Base-by-base conservation (phyloP, 1,140 invertebrate genomes). In the Camponotus vicinus region DNA sequence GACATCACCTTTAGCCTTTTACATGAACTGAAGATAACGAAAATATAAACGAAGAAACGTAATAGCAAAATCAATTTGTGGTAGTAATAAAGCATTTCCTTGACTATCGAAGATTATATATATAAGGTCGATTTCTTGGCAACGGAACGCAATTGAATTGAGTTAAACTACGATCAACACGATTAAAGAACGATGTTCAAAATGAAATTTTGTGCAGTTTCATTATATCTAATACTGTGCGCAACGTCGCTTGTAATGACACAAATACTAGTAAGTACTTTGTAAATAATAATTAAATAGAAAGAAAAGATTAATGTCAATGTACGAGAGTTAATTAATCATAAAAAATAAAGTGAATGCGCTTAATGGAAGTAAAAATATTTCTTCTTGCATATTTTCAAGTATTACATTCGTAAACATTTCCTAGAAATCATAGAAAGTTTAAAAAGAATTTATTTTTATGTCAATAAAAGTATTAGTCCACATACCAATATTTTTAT, bases 111-210 rank as follows among this genome's bases (percentile, higher is more conserved):
- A 59, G 40, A 45, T 75, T 83, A 63, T 83, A 1, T 71, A 84
- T 89, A 85, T 86, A 88, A 89, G n/a, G 66, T 78, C 15, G n/a
- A 83, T 77, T 80, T 84, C 71, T 34, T 77, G 55, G 32, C 15
- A 6, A 49, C 21, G 52, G 49, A 49, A 71, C 18, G 21, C 49
- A 85, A 42, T 86, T 15, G 66, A 52, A 34, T 57, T 78, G 6
- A 59, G 15, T 55, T 8, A 64, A 71, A 45, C 64, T 63, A 63
- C 86, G 79, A 77, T 66, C 61, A 63, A 59, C 49, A 63, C 55
- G 79, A 45, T 82, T 55, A 57, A 27, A 42, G 57, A 88, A 13
- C 34, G 15, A 86, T 73, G 9, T 49, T 40, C 52, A 70, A 11
- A 6, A 86, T 87, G 82, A 85, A 84, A 55, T 69, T 64, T 63